A percentile compares a stretch with the other conserved stretches of the same genome.
phyloP scores from a whole-genome alignment of 2,888 invertebrate species.

The Cantharis rufa region DNA sequence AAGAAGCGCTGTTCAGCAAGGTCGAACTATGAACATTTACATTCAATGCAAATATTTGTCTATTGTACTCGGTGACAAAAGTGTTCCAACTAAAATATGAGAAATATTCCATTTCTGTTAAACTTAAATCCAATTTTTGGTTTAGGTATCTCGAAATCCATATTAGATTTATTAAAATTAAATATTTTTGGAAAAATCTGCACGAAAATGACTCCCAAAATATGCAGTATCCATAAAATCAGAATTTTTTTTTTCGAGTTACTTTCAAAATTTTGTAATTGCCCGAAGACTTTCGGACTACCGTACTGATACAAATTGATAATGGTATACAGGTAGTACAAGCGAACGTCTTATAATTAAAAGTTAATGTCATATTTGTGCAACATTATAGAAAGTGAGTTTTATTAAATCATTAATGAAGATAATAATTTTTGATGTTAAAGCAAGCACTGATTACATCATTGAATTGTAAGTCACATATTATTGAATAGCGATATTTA shows the following conservation, averaged over 20 bases:
- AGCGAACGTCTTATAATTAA: neutral
- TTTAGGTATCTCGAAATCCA: too few species aligned
- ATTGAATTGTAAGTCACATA: neutral
- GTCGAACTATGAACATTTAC: neutral
- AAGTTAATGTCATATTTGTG: neutral
- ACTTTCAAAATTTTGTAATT: too few species aligned
- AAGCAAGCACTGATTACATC: neutral
- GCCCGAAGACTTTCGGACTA: neutral
- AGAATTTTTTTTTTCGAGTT: too few species aligned
- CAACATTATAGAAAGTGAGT: neutral
- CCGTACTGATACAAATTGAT: neutral
- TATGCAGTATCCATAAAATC: too few species aligned
- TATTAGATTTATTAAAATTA: too few species aligned
- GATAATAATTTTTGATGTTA: neutral
- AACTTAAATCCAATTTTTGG: neutral
- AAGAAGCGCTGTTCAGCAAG: neutral
- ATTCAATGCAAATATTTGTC: neutral
- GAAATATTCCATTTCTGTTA: neutral
- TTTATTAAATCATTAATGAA: neutral
- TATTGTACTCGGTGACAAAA: neutral
- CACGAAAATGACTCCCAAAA: too few species aligned
- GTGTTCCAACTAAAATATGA: neutral
- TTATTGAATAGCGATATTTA: slow-evolving; percentile 8
- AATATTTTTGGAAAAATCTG: too few species aligned
- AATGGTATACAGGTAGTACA: neutral